A percentile compares a stretch with the other conserved stretches of the same genome.
Conservation (phyloP, 2,888 invertebrate genomes). For the Tinea semifulvella region DNA sequence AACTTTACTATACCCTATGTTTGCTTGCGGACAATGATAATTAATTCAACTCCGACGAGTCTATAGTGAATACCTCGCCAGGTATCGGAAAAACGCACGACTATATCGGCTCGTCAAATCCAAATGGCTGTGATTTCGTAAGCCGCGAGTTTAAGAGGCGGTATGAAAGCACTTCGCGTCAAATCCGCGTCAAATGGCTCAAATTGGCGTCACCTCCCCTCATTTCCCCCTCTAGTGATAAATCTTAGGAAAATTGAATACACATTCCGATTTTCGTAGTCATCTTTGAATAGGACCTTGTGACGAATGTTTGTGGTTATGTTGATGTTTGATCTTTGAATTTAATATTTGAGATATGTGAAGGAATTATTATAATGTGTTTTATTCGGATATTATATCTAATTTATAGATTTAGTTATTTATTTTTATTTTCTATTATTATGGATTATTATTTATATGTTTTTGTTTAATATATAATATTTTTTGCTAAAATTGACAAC, state of each 20-base stretch:
- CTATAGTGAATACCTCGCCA: background rate
- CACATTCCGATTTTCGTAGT: conserved; percentile 40
- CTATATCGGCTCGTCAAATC: conserved; percentile 8
- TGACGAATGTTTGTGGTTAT: conserved; percentile 12
- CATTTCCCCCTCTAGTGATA: conserved; percentile 33
- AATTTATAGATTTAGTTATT: too few relatives aligned
- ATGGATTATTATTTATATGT: too few relatives aligned
- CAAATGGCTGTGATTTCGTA: conserved; percentile 46
- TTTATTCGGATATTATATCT: too few relatives aligned
- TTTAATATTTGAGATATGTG: too few relatives aligned
- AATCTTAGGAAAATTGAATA: conserved; percentile 51
- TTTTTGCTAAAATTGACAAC: too few relatives aligned
- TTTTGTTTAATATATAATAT: too few relatives aligned
- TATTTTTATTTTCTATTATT: too few relatives aligned
- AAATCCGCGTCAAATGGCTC: conserved; percentile 47
- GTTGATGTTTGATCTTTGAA: conserved; percentile 1
- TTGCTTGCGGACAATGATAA: background rate
- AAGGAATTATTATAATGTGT: too few relatives aligned
- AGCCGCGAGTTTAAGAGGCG: conserved; percentile 37
- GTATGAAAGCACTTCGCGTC: conserved; percentile 43
- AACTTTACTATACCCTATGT: background rate
- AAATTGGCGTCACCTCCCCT: conserved; percentile 33
- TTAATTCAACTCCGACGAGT: background rate
- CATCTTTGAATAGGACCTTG: conserved; percentile 21
- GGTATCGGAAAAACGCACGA: background rate